Evolutionary conservation across 64 coral and sea anemone genomes (phyloP), one percentile per base, ranked within the genome.

Genomic region (Dendrophyllia cribrosa): DNA sequence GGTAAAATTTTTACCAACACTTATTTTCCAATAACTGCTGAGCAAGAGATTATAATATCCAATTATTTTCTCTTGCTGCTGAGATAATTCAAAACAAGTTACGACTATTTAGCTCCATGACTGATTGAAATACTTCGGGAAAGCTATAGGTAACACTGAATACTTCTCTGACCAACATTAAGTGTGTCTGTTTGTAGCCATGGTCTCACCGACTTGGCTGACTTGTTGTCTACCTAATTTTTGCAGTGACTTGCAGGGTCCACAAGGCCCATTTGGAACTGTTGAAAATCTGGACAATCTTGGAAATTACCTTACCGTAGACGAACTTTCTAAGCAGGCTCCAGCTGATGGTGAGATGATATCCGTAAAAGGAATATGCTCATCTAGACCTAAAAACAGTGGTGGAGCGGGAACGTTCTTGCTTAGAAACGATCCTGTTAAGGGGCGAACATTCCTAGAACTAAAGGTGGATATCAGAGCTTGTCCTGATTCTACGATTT

Each of bases 401-500:
- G 91, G 91, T 9, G 70, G 43, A 0, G 91, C 74, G 11, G 91
- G 91, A 55, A 87, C 83, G 22, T 7, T 93, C 20, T 55, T 79
- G 20, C 62, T 93, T 2, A 43, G 91, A 46, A 93, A 93, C 24
- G 83, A 87, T 69, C 62, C 91, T 47, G 47, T 20, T 44, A 25
- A 66, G 60, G 58, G 76, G 51, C 51, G 62, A 51, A n/a, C 43
- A 47, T 93, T 87, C 9, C 4, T 86, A n/a, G 81, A 86, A 17
- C 80, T 92, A 2, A 86, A 92, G 5, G 22, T 92, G 11, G 90
- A 92, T 5, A 86, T 92, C 5, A 92, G 81, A 68, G 59, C 46
- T 66, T 50, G 66, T 49, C 56, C 81, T 67, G 82, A 59, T 10
- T 92, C 80, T 43, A 15, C 17, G 7, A 25, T 24, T 22, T 79